These are phyloP conservation scores for Heliconius nattereri DNA, from an alignment of 1,140 invertebrate genomes.

Conservation along the genomic window DNA sequence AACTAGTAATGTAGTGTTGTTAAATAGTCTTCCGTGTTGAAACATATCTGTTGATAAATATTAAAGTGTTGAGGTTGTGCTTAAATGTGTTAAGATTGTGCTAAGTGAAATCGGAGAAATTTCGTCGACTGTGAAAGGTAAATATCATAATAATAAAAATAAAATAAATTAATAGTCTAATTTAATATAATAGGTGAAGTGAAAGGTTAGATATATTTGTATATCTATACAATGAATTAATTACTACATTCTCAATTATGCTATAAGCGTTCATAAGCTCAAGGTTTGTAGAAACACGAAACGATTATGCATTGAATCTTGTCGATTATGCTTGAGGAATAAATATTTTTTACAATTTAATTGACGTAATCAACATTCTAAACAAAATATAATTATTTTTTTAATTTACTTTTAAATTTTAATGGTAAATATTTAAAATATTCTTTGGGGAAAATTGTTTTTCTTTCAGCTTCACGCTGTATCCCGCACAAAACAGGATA, in stretches of 20 bases:
- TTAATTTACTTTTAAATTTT: no score
- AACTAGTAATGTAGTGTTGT: constrained; percentile 35
- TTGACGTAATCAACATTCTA: background rate
- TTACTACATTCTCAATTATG: background rate
- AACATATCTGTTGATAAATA: constrained; percentile 28
- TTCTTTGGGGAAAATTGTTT: no score
- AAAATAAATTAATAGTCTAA: background rate
- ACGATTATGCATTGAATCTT: background rate
- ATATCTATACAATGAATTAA: background rate
- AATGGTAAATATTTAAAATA: no score
- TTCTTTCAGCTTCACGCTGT: no score
- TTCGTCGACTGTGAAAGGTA: constrained; percentile 59
- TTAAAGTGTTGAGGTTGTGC: constrained; percentile 64
- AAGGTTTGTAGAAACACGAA: constrained; percentile 6
- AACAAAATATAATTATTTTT: background rate
- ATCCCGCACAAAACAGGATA: no score
- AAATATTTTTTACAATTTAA: background rate
- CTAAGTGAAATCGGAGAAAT: constrained; percentile 60
- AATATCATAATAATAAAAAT: constrained; percentile 28
- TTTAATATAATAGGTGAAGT: background rate
- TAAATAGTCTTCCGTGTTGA: constrained; percentile 53
- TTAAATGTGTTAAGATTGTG: constrained; percentile 55
- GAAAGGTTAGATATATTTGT: background rate
- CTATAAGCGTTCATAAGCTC: constrained; percentile 9
- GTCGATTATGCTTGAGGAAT: background rate